Evolutionary conservation across 2,888 invertebrate genomes (phyloP).

Genomic region (Eumerus sabulonum): DNA sequence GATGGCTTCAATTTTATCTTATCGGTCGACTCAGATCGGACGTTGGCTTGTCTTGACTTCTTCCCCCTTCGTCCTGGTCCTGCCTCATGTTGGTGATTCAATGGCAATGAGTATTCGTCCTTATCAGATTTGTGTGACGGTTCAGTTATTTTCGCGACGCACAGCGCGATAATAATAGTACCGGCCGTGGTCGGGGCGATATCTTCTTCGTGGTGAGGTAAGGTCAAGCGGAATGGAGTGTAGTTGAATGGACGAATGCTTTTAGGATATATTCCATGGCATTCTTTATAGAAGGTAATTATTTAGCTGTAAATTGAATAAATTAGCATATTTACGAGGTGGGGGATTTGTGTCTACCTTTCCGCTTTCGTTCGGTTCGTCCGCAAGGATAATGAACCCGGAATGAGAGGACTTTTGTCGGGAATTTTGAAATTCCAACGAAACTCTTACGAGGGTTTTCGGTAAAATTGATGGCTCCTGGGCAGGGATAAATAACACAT

Average conservation of each 20-base stretch:
- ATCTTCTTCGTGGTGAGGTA: neutral
- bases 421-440: neutral
- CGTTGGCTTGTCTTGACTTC: constrained; percentile 31
- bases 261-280: constrained; percentile 21
- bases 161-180: neutral
- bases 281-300: constrained; percentile 63
- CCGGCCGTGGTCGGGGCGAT: neutral
- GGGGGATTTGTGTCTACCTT: constrained; percentile 18
- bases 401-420: constrained; percentile 4
- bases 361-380: neutral
- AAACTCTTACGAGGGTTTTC: too few relatives aligned
- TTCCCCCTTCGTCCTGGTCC: constrained; percentile 16
- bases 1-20: constrained; percentile 59
- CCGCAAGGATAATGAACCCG: constrained; percentile 25
- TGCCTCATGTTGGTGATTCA: constrained; percentile 25
- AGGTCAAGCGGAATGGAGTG: neutral
- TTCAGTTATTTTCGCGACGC: constrained; percentile 46
- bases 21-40: constrained; percentile 54
- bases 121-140: constrained; percentile 65
- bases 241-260: constrained; percentile 6
- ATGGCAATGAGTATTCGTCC: constrained; percentile 28
- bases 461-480: too few relatives aligned
- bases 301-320: constrained; percentile 67
- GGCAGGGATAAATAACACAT: too few relatives aligned
- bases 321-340: constrained; percentile 51